These are phyloP conservation scores for Colletes gigas DNA, from an alignment of 1,140 invertebrate genomes.

Conservation along the genomic window DNA sequence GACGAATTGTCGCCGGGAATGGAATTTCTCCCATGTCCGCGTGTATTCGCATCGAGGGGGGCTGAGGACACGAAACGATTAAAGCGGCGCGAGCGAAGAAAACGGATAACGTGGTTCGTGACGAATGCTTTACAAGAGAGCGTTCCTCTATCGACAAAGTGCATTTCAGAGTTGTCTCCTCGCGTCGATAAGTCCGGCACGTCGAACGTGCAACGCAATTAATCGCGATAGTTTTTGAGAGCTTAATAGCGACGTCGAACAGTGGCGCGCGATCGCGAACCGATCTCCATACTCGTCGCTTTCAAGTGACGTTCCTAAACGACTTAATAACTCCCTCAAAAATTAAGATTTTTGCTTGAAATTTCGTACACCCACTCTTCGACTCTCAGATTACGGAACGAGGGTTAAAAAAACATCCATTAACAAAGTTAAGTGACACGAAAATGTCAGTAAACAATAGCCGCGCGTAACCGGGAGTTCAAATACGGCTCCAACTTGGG, in stretches of 20 bases:
- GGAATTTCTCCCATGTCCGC: neutral
- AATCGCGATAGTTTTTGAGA: slow-evolving; percentile 21
- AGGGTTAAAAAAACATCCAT: no score
- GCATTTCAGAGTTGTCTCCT: slow-evolving; percentile 47
- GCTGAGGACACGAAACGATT: neutral
- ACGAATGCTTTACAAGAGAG: slow-evolving; percentile 17
- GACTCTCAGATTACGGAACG: no score
- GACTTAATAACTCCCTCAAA: no score
- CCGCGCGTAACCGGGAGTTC: no score
- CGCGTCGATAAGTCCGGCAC: slow-evolving; percentile 37
- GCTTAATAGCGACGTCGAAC: neutral
- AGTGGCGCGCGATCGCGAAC: no score
- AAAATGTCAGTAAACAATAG: no score
- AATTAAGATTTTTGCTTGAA: no score
- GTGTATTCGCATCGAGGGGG: neutral
- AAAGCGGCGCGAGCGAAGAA: slow-evolving; percentile 8
- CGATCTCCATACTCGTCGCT: no score
- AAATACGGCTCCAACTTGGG: no score
- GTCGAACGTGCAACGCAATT: slow-evolving; percentile 37
- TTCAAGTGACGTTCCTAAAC: no score
- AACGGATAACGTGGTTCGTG: slow-evolving; percentile 14
- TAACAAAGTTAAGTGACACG: no score
- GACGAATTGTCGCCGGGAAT: neutral
- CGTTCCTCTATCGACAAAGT: slow-evolving; percentile 44
- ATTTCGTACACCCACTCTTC: no score